Evolutionary conservation across 2,888 invertebrate species (phyloP).

Genomic region (Andrena chrysosceles): DNA sequence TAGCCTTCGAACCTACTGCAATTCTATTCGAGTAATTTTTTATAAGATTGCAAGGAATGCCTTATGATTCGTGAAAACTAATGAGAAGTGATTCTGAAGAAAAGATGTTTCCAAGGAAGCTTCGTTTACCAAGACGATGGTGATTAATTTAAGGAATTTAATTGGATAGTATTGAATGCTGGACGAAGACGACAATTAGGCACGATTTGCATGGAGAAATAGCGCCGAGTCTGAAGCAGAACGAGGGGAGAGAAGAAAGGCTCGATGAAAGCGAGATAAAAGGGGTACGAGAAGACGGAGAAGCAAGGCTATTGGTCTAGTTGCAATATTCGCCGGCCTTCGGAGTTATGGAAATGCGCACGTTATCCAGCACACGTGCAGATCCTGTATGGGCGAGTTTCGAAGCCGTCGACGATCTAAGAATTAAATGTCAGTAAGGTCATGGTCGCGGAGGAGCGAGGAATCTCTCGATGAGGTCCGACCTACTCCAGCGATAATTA

Average conservation of each 20-base stretch:
- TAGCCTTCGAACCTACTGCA: no score
- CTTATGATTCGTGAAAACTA: no score
- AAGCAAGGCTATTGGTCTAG: conserved; percentile 40
- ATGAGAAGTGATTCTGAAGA: no score
- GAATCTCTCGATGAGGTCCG: conserved; percentile 30
- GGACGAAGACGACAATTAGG: no score
- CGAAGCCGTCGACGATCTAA: conserved; percentile 57
- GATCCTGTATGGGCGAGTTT: conserved; percentile 63
- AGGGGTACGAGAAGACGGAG: background rate
- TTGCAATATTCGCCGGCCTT: conserved; percentile 61
- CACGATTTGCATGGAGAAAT: background rate
- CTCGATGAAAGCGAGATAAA: conserved; percentile 37
- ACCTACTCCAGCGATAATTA: conserved; percentile 38
- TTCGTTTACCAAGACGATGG: no score
- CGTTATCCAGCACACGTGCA: conserved; percentile 53
- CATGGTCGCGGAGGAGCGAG: conserved; percentile 63
- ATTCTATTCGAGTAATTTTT: no score
- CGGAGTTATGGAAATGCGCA: conserved; percentile 60
- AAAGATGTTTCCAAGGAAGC: no score
- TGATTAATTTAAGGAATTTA: no score
- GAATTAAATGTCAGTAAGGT: conserved; percentile 73
- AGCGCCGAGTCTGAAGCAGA: background rate
- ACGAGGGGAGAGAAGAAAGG: background rate
- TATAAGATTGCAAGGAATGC: no score
- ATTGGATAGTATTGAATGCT: no score